phyloP scores from a whole-genome alignment of 2,797 vertebrate genomes.

The Rhabdomys pumilio region DNA sequence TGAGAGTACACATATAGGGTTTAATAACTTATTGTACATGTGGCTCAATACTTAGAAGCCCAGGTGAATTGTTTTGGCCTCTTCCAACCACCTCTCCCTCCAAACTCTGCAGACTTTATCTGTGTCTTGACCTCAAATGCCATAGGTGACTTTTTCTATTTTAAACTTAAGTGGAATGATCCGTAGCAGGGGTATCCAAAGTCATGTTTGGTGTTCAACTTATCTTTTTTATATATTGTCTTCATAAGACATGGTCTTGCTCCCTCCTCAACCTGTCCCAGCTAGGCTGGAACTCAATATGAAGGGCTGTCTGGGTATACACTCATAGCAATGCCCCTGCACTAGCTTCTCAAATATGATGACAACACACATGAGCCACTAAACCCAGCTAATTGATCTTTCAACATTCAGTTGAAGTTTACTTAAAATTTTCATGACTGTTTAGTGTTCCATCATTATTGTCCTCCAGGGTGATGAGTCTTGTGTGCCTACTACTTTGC shows the following conservation, averaged over 20 bases:
- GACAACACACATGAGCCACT: not conserved
- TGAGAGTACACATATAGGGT: not conserved
- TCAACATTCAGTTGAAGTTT: not conserved
- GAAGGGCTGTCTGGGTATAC: not conserved
- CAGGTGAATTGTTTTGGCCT: not conserved
- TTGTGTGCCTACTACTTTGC: not conserved
- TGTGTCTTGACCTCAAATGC: not conserved
- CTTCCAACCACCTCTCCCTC: not conserved
- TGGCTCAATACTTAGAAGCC: not conserved
- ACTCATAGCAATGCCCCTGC: not conserved
- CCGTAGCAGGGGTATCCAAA: not conserved
- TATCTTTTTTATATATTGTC: not conserved
- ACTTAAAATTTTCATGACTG: not conserved
- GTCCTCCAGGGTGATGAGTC: not conserved
- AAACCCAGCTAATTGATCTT: not conserved
- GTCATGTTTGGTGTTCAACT: not conserved
- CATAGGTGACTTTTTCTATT: not conserved
- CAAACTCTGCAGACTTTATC: not conserved
- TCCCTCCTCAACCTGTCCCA: not conserved
- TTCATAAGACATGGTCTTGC: not conserved
- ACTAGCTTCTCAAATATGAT: not conserved
- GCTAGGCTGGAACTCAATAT: not conserved
- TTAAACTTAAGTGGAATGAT: slow-evolving; percentile 25
- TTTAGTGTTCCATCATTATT: not conserved
- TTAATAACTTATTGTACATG: slow-evolving; percentile 34